phyloP scores from a whole-genome alignment of 2,888 invertebrate genomes.

The Platycnemis pennipes region DNA sequence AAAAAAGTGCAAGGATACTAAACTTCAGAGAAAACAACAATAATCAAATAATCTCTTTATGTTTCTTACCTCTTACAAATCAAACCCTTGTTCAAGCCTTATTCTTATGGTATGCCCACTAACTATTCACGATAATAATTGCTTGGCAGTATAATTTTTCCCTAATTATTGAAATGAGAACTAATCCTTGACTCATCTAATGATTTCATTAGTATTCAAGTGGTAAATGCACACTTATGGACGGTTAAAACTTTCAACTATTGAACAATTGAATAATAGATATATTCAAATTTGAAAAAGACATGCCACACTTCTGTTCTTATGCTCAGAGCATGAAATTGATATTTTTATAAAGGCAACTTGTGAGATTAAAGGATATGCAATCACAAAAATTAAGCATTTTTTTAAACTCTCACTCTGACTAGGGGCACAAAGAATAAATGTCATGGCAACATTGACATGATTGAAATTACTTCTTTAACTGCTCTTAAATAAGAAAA shows the following conservation, averaged over 20 bases:
- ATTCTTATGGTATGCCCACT: conserved; percentile 52
- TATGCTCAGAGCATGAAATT: not conserved
- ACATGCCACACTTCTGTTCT: not conserved
- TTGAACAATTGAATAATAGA: not conserved
- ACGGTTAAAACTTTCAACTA: not conserved
- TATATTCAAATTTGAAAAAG: not conserved
- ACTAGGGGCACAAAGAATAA: not conserved
- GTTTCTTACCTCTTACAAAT: not conserved
- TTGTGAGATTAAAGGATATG: not conserved
- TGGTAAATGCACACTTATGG: conserved; percentile 24
- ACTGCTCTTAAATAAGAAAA: not conserved
- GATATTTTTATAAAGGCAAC: not conserved
- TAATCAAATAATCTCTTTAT: not conserved
- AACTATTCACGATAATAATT: conserved; percentile 48
- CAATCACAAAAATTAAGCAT: not conserved
- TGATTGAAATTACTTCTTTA: not conserved
- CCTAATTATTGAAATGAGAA: not conserved
- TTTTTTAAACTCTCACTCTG: not conserved
- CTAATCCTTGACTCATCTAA: not conserved
- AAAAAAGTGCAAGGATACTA: conserved; percentile 36
- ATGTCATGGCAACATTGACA: conserved; percentile 13
- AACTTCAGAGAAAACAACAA: conserved; percentile 5
- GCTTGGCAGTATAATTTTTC: conserved; percentile 25
- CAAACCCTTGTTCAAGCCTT: not conserved
- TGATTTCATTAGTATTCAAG: not conserved